Evolutionary conservation across 2,113 vertebrate species (phyloP).

Genomic region (Pontoporia blainvillei): DNA sequence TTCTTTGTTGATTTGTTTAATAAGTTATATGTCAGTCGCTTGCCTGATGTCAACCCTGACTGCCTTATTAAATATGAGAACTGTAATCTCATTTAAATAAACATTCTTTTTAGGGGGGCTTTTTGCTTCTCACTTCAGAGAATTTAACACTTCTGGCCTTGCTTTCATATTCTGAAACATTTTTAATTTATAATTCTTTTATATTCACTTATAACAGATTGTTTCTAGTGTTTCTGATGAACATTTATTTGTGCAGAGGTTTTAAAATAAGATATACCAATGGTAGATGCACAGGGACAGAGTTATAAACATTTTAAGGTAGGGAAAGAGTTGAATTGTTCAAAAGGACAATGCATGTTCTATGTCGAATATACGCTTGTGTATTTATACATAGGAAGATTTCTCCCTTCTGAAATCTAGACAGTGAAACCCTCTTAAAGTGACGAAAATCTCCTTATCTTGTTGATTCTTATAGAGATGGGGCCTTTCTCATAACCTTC

Average conservation of each 20-base stretch:
- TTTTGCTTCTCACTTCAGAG: neutral
- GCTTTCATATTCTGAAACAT: neutral
- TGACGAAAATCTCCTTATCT: neutral
- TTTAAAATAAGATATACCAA: neutral
- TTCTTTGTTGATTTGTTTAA: neutral
- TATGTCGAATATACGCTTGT: neutral
- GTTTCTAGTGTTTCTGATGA: neutral
- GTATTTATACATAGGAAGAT: neutral
- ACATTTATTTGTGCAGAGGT: neutral
- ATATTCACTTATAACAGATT: neutral
- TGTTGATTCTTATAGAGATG: neutral
- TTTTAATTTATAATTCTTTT: neutral
- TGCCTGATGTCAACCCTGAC: neutral
- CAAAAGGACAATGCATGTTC: neutral
- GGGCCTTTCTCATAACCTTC: neutral
- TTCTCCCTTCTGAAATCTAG: neutral
- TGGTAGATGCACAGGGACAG: neutral
- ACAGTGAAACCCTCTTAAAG: neutral
- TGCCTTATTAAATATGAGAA: neutral
- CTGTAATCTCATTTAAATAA: conserved; percentile 2
- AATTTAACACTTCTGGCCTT: neutral
- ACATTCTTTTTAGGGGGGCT: neutral
- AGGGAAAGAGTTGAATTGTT: neutral
- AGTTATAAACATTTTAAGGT: neutral
- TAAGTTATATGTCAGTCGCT: neutral